Evolutionary conservation across 2,888 invertebrate genomes (phyloP).

Genomic region (Noctua pronuba): DNA sequence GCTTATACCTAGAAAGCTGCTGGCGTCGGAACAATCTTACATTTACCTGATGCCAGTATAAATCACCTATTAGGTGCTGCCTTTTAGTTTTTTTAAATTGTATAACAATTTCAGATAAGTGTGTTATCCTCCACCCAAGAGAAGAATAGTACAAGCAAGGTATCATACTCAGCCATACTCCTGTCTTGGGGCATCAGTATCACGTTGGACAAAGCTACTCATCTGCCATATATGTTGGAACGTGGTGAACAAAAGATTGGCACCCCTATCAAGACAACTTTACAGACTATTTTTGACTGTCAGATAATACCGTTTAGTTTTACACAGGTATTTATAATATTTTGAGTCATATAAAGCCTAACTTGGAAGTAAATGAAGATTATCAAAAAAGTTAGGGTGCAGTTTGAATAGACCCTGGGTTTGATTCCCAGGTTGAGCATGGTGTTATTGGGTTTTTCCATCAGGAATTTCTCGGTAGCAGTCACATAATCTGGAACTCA

Average conservation of each 20-base stretch:
- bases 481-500: too few relatives aligned
- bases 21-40: not conserved
- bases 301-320: slow-evolving; percentile 83
- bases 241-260: slow-evolving; percentile 82
- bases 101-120: slow-evolving; percentile 74
- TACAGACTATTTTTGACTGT: slow-evolving; percentile 87
- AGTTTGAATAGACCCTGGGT: too few relatives aligned
- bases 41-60: not conserved
- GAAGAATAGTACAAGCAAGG: slow-evolving; percentile 73
- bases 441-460: too few relatives aligned
- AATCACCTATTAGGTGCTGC: not conserved
- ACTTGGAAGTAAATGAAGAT: not conserved
- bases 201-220: slow-evolving; percentile 74
- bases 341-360: not conserved
- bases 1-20: not conserved
- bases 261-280: slow-evolving; percentile 77
- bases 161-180: slow-evolving; percentile 80
- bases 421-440: too few relatives aligned
- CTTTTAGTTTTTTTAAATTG: not conserved
- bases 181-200: slow-evolving; percentile 83
- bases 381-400: not conserved
- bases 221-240: slow-evolving; percentile 87
- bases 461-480: too few relatives aligned
- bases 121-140: slow-evolving; percentile 77
- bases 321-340: slow-evolving; percentile 80